Conservation (phyloP, 2,113 vertebrate genomes). For the Podarcis raffonei region DNA sequence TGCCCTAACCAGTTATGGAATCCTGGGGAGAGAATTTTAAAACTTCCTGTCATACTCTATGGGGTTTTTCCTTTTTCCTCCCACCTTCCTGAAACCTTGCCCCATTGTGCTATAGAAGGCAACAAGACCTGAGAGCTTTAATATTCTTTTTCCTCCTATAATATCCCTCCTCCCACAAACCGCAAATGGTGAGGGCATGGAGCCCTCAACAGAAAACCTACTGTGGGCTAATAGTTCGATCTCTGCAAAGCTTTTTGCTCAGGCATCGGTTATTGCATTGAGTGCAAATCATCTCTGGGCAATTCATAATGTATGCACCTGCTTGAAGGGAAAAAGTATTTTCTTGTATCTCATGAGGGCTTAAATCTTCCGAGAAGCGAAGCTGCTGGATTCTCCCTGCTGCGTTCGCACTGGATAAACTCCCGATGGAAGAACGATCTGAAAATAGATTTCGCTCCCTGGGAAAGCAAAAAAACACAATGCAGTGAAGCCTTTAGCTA, state of each 20-base stretch:
- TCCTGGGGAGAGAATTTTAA: no score
- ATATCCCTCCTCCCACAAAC: not conserved
- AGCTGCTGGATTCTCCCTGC: conserved; percentile 79
- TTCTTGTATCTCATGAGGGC: conserved; percentile 81
- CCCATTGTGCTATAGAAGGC: not conserved
- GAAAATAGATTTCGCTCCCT: conserved; percentile 83
- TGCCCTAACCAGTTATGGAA: no score
- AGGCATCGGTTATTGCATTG: not conserved
- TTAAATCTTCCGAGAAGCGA: conserved; percentile 76
- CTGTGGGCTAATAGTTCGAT: not conserved
- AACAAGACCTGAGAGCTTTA: not conserved
- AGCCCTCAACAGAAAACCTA: not conserved
- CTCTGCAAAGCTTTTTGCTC: not conserved
- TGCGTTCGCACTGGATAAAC: conserved; percentile 83
- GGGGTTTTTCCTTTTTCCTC: no score
- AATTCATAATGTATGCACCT: conserved; percentile 68
- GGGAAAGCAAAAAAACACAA: conserved; percentile 18
- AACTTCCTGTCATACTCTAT: no score
- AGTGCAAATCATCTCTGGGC: not conserved
- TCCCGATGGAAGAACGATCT: conserved; percentile 80
- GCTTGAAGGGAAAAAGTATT: conserved; percentile 83
- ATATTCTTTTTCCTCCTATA: not conserved
- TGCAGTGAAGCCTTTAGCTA: not conserved
- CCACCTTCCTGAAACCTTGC: no score
- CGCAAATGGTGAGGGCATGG: no score